These are phyloP conservation scores for Chelon auratus DNA, from an alignment of 2,797 vertebrate genomes.

Conservation along the genomic window DNA sequence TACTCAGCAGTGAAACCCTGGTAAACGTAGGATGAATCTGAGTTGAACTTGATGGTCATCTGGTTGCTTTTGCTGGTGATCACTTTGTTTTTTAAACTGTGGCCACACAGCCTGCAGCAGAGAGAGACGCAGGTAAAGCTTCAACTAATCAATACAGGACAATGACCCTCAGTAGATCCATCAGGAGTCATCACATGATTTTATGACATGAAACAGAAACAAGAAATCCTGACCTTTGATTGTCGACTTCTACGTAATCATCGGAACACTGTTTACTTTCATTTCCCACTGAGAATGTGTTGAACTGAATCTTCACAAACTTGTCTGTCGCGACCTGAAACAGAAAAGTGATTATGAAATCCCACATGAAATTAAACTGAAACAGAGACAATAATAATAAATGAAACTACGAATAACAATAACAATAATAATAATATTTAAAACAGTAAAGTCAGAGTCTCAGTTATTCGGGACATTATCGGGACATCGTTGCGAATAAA, in stretches of 20 bases:
- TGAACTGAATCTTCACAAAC: constrained; percentile 90
- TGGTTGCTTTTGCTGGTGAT: constrained; percentile 80
- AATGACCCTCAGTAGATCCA: too few species aligned
- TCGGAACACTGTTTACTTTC: constrained; percentile 68
- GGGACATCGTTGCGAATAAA: too few species aligned
- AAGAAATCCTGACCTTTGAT: constrained; percentile 80
- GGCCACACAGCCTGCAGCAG: constrained; percentile 87
- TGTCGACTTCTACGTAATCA: constrained; percentile 89
- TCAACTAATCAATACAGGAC: too few species aligned
- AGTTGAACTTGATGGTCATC: constrained; percentile 86
- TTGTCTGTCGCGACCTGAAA: constrained; percentile 84
- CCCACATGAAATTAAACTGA: too few species aligned
- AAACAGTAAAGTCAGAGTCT: too few species aligned
- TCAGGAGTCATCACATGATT: too few species aligned
- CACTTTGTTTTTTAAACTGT: constrained; percentile 68
- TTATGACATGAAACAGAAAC: background rate
- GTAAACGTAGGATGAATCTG: constrained; percentile 87
- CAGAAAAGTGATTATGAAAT: background rate
- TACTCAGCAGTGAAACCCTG: constrained; percentile 89
- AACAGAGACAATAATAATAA: too few species aligned
- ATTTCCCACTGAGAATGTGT: constrained; percentile 85
- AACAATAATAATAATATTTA: too few species aligned
- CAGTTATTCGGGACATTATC: too few species aligned
- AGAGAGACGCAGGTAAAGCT: background rate
- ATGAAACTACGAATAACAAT: too few species aligned